Conservation (phyloP, 2,888 invertebrate species). For the Yponomeuta plumbellus region DNA sequence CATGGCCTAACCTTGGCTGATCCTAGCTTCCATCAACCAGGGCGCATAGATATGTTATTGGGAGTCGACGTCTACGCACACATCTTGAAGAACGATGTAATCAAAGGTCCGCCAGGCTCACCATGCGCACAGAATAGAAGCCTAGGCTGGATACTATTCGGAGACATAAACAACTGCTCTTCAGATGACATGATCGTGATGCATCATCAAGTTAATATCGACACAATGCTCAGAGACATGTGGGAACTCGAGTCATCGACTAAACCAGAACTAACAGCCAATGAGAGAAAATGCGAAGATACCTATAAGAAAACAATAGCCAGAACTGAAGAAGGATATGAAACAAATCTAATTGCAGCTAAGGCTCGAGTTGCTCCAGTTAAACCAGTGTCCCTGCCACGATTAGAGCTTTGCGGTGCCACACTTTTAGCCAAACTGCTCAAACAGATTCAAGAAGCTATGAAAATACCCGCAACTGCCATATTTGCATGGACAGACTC, state of each 20-base stretch:
- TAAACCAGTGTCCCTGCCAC: too few relatives aligned
- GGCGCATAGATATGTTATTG: background rate
- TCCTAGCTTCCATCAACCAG: background rate
- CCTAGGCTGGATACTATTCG: background rate
- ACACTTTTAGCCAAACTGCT: too few relatives aligned
- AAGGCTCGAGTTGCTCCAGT: too few relatives aligned
- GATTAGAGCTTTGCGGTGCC: too few relatives aligned
- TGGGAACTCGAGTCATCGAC: background rate
- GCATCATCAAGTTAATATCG: background rate
- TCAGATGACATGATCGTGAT: background rate
- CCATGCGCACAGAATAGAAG: slow-evolving; percentile 12
- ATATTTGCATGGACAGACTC: too few relatives aligned
- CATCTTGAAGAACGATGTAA: background rate
- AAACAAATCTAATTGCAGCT: too few relatives aligned
- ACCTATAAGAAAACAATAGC: background rate
- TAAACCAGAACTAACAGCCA: background rate
- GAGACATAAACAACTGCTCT: background rate
- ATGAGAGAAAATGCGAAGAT: background rate
- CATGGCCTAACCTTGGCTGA: background rate
- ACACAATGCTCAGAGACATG: background rate
- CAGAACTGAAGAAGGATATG: slow-evolving; percentile 1
- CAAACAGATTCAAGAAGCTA: too few relatives aligned
- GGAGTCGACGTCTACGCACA: background rate
- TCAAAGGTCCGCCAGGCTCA: slow-evolving; percentile 6
- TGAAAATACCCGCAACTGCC: too few relatives aligned